Evolutionary conservation across 92 coral and sea anemone species (phyloP).

Genomic region (Heliopora coerulea): DNA sequence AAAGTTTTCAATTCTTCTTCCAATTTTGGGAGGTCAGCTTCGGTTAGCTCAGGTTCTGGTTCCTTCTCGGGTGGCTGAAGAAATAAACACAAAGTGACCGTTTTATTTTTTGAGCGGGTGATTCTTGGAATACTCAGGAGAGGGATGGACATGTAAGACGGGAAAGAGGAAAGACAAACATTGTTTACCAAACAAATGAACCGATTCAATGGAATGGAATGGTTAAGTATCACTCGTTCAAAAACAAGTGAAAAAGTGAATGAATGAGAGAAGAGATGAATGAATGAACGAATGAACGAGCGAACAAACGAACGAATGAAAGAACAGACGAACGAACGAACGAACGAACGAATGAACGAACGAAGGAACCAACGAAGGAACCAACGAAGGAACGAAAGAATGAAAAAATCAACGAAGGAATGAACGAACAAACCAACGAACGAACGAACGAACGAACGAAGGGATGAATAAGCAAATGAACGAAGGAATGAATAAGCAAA

Average conservation of each 20-base stretch:
- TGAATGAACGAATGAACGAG: too few species aligned
- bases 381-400: not conserved
- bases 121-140: too few species aligned
- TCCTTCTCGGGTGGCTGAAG: constrained; percentile 56
- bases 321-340: not conserved
- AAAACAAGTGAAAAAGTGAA: not conserved
- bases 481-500: not conserved
- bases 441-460: not conserved
- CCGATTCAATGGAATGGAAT: too few species aligned
- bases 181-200: too few species aligned
- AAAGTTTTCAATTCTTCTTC: constrained; percentile 72
- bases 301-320: too few species aligned
- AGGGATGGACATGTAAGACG: too few species aligned
- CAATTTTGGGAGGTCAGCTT: constrained; percentile 80
- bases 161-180: too few species aligned
- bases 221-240: too few species aligned
- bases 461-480: not conserved
- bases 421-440: not conserved
- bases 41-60: constrained; percentile 79
- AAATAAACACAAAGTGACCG: too few species aligned
- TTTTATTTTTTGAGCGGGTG: too few species aligned
- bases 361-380: constrained; percentile 4
- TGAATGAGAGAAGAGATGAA: not conserved
- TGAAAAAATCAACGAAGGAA: not conserved
- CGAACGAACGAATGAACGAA: not conserved